Percentiles rank a stretch among this genome's conserved stretches.
These are phyloP conservation scores for Holothuria glaberrima DNA, from an alignment of 35 echinoderm and acorn worm species.

Conservation along the genomic window DNA sequence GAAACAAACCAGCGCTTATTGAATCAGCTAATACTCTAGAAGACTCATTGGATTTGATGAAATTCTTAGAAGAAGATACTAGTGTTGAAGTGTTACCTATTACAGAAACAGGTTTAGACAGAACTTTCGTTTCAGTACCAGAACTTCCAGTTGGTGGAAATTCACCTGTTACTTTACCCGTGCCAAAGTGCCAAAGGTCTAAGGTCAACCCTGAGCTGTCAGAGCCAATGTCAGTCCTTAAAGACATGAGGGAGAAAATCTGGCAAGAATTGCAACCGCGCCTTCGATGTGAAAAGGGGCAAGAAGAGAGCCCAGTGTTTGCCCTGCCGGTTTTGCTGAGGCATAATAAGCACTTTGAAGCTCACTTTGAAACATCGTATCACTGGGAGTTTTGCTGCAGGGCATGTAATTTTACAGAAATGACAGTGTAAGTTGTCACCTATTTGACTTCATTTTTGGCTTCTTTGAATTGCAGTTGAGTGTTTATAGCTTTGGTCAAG, in stretches of 20 bases:
- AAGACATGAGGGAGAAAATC: constrained; percentile 53
- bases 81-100: not conserved
- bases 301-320: constrained; percentile 80
- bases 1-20: not conserved
- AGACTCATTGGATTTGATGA: constrained; percentile 18
- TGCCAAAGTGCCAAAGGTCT: not conserved
- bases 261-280: constrained; percentile 59
- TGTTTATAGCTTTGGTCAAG: too few species aligned
- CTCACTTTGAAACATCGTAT: constrained; percentile 72
- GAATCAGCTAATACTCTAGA: not conserved
- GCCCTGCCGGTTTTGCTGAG: constrained; percentile 72
- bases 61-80: not conserved
- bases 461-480: too few species aligned
- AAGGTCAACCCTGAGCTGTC: constrained; percentile 35
- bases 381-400: constrained; percentile 79
- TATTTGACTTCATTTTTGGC: too few species aligned
- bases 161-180: not conserved
- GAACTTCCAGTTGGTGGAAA: not conserved
- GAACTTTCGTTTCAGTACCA: too few species aligned
- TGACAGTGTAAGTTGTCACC: constrained; percentile 70
- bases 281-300: constrained; percentile 60
- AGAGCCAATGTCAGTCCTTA: constrained; percentile 8
- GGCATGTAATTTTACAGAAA: constrained; percentile 62
- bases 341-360: constrained; percentile 57
- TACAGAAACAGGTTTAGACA: not conserved